Percentiles rank a stretch among this genome's conserved stretches.
phyloP scores from a whole-genome alignment of 2,797 vertebrate genomes.

The Sarcophilus harrisii region DNA sequence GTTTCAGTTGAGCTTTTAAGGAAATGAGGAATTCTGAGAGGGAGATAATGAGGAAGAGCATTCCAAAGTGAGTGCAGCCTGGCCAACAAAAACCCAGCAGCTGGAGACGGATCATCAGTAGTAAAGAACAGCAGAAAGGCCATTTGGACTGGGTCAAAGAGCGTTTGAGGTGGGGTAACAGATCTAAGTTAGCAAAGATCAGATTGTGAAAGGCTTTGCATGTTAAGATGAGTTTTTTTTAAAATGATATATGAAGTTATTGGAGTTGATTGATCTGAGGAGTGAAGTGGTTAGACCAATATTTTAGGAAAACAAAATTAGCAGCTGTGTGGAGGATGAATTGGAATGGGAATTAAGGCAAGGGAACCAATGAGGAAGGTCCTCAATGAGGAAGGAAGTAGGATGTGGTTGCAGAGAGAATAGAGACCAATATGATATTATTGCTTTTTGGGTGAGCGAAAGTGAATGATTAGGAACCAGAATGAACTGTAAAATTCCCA shows the following conservation, averaged over 20 bases:
- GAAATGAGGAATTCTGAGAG: background rate
- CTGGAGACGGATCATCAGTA: background rate
- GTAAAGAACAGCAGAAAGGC: background rate
- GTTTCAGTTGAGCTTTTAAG: background rate
- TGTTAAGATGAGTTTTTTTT: background rate
- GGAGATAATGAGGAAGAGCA: background rate
- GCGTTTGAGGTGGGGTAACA: background rate
- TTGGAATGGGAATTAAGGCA: background rate
- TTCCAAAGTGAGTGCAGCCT: background rate
- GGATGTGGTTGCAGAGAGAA: background rate
- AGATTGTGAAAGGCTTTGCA: background rate
- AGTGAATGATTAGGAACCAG: background rate
- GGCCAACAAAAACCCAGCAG: background rate
- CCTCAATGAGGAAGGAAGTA: background rate
- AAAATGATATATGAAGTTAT: background rate
- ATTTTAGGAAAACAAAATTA: background rate
- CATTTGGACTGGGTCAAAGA: background rate
- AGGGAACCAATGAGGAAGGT: background rate
- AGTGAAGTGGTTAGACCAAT: background rate
- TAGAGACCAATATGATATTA: background rate
- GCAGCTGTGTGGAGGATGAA: background rate
- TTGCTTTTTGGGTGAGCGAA: conserved; percentile 5
- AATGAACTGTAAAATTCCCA: background rate
- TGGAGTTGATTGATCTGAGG: background rate
- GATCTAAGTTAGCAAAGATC: background rate